Base-by-base conservation (phyloP, 1,140 invertebrate species). In the Lepidurus packardi region DNA sequence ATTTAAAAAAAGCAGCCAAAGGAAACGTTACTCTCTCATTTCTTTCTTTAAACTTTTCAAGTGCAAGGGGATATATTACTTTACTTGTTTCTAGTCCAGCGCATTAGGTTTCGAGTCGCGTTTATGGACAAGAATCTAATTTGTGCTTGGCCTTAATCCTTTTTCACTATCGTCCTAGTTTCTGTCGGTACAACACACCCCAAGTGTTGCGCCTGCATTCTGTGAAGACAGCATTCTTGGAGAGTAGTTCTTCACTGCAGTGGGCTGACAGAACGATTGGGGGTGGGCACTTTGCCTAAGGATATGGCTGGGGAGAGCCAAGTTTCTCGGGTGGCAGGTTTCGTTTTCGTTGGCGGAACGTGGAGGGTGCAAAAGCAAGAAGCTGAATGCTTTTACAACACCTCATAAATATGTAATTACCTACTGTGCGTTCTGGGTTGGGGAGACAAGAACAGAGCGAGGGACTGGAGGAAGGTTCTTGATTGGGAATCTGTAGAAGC, bases 351-450 rank as follows among this genome's bases (percentile, higher is more conserved):
- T 34, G 34, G 34, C 34, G 34, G 34, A 34, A 34, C 3, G 34
- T 3, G 34, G 34, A 34, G 53, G 53, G 53, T 21, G 21, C 16
- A 21, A 65, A 65, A 16, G 53, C 53, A 65, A 13, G 53, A 65
- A 21, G 45, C 10, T n/a, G 45, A 47, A 47, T 47, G 53, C 53
- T 65, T 65, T 13, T 65, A 65, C 53, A 21, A 65, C 53, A 65
- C 53, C 53, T 65, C 53, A 65, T 65, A 65, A 65, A 65, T 65
- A 65, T 65, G 8, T 65, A 65, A 21, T 65, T 16, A 65, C 6
- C 53, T 65, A 16, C 21, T n/a, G 53, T 65, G 53, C 53, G 53
- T 65, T 65, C 53, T 65, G 53, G 45, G 21, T 21, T 16, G n/a
- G 53, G 53, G 13, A 65, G 53, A 65, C 16, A 65, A 13, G 21